These are phyloP conservation scores for Thaumetopoea pityocampa DNA, from an alignment of 1,140 invertebrate species.

Conservation along the genomic window DNA sequence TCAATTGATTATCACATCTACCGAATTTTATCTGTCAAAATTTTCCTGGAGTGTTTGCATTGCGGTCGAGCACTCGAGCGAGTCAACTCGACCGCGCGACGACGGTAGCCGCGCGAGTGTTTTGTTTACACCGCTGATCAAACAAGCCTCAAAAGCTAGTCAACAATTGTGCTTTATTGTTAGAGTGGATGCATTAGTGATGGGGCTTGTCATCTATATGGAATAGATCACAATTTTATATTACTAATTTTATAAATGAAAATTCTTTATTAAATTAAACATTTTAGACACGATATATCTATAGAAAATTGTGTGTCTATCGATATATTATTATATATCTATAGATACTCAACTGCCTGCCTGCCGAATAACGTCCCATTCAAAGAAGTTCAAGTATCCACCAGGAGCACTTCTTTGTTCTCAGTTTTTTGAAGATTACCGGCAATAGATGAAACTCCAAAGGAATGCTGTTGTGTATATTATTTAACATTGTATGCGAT, in stretches of 20 bases:
- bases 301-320: too few species aligned
- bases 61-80: conserved; percentile 32
- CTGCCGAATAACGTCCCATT: too few species aligned
- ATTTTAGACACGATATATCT: too few species aligned
- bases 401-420: too few species aligned
- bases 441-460: too few species aligned
- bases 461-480: too few species aligned
- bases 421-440: too few species aligned
- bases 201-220: not conserved
- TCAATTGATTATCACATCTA: conserved; percentile 16
- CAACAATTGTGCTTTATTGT: conserved; percentile 39
- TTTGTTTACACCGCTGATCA: conserved; percentile 46
- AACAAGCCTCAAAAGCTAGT: conserved; percentile 31
- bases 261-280: too few species aligned
- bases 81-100: conserved; percentile 29
- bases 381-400: too few species aligned
- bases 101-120: conserved; percentile 37
- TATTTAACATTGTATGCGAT: too few species aligned
- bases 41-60: conserved; percentile 31
- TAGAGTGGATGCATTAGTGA: conserved; percentile 8
- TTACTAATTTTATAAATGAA: not conserved
- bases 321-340: too few species aligned
- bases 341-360: too few species aligned
- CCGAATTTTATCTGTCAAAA: conserved; percentile 20
- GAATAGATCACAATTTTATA: not conserved